A percentile compares a stretch with the other conserved stretches of the same genome.
phyloP scores from a whole-genome alignment of 1,140 invertebrate genomes.

The Coptotermes formosanus region DNA sequence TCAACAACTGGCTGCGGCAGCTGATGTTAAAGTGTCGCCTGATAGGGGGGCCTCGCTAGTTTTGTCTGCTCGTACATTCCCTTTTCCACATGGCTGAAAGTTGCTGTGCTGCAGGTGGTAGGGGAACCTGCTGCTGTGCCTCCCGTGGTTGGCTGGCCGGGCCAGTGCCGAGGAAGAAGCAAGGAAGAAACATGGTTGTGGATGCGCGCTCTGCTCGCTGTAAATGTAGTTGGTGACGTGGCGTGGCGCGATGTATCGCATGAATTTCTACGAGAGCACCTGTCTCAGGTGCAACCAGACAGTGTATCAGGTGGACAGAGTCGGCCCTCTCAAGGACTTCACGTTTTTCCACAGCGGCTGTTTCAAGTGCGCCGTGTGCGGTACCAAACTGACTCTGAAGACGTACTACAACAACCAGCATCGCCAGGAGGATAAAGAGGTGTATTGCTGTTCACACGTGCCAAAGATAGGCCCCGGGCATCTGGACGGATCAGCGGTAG shows the following conservation, averaged over 20 bases:
- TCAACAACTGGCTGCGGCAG: too few species aligned
- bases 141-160: not conserved
- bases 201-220: not conserved
- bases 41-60: too few species aligned
- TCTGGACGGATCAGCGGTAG: constrained; percentile 84
- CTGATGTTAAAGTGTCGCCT: too few species aligned
- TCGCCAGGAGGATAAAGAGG: constrained; percentile 93
- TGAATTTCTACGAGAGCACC: constrained; percentile 86
- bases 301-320: constrained; percentile 86
- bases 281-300: constrained; percentile 84
- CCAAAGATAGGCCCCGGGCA: constrained; percentile 93
- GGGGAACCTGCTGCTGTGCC: not conserved
- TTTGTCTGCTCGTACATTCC: not conserved
- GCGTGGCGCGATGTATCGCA: constrained; percentile 65
- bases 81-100: not conserved
- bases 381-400: constrained; percentile 94
- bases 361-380: constrained; percentile 95
- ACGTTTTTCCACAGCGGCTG: constrained; percentile 97
- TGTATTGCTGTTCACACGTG: constrained; percentile 95
- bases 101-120: not conserved
- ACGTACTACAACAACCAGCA: constrained; percentile 98
- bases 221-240: constrained; percentile 20
- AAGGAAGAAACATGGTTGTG: not conserved
- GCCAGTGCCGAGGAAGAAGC: not conserved
- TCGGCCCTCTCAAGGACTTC: constrained; percentile 96